Evolutionary conservation across 2,888 invertebrate species (phyloP), one percentile per base, ranked within the genome.

Genomic region (Alcis repandata): DNA sequence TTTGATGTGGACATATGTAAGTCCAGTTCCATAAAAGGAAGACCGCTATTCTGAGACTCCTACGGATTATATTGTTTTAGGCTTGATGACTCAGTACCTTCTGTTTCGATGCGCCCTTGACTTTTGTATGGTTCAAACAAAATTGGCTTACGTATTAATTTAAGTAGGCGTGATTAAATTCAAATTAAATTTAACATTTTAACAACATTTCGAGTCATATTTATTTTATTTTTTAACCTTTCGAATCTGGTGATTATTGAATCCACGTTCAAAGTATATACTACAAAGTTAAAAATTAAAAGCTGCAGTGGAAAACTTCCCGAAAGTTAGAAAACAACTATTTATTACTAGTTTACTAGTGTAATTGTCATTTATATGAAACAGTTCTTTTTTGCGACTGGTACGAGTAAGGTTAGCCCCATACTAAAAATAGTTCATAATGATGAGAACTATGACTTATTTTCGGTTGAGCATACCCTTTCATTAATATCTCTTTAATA

Each of bases 41-140:
- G 9, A 7, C 17, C 11, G 45, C 22, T 22, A 0, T 19, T 20
- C 19, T 36, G 36, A 38, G 2, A 38, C 53, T 46, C 60, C 60
- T 40, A 61, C 60, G n/a, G 36, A 38, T 11, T 8, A 17, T 11
- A 36, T 20, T 45, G 43, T 54, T 61, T 61, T 27, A 40, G 38
- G 38, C 17, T 9, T 19, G 19, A 46, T 48, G 53, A 61, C 19
- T 61, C 60, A 51, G 20, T 9, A 33, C 51, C 49, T 41, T 41
- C 38, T 59, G 49, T 36, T 49, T 43, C 40, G n/a, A 53, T 19
- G 6, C 43, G 51, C 17, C 62, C 62, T 63, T 63, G 62, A 63
- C 62, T 57, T 63, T 51, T 56, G 20, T 62, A 27, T 20, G 33
- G 36, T 62, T 43, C 27, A 51, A 33, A 8, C 36, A 46, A 60